These are phyloP conservation scores for Caenorhabditis briggsae DNA, from an alignment of 1,140 invertebrate species.

Conservation along the genomic window DNA sequence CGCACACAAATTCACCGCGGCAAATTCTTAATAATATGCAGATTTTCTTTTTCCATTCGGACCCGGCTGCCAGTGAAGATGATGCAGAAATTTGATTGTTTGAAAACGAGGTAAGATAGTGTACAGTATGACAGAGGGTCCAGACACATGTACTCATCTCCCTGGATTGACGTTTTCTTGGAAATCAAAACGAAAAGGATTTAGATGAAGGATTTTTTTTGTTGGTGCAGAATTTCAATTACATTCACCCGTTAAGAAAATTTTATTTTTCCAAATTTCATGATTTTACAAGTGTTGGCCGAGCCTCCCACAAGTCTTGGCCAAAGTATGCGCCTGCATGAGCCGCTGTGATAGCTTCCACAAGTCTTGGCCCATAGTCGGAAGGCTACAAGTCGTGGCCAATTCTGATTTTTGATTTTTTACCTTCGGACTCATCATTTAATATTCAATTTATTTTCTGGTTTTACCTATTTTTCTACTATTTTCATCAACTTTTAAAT, in stretches of 20 bases:
- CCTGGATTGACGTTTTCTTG: background rate
- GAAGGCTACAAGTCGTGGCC: too few species aligned
- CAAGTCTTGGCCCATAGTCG: too few species aligned
- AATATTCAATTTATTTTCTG: too few species aligned
- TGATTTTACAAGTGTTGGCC: too few species aligned
- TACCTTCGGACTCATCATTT: too few species aligned
- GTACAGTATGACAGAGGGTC: conserved; percentile 9
- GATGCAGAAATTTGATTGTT: conserved; percentile 56
- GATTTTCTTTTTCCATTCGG: conserved; percentile 35
- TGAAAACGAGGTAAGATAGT: conserved; percentile 14
- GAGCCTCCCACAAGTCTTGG: too few species aligned
- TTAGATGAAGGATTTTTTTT: conserved; percentile 8
- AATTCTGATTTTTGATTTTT: too few species aligned
- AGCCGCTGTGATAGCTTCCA: too few species aligned
- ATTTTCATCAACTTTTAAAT: too few species aligned
- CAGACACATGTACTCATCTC: conserved; percentile 33
- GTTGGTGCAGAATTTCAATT: background rate
- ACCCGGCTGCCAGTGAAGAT: conserved; percentile 1
- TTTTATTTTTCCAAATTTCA: too few species aligned
- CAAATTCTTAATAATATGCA: conserved; percentile 46
- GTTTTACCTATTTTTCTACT: too few species aligned
- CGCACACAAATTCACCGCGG: conserved; percentile 52
- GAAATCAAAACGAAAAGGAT: conserved; percentile 25
- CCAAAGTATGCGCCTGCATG: too few species aligned
- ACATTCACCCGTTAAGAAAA: conserved; percentile 4